Base-by-base conservation (phyloP, 2,888 invertebrate species). In the Brachyptera risi region DNA sequence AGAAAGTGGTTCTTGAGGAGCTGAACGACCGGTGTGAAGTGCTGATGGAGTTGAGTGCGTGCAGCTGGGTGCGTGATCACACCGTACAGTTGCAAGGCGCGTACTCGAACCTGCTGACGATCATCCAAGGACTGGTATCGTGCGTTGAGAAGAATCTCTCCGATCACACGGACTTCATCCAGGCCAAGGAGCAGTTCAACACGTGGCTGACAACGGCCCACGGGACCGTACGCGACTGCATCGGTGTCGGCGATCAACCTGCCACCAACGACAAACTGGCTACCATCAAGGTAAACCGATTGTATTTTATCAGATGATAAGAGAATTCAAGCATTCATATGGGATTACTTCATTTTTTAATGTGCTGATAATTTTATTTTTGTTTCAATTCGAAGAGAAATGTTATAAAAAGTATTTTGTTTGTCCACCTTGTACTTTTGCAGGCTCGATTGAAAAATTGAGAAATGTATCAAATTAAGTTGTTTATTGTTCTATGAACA, bases 141-240 rank as follows among this genome's bases (percentile, higher is more conserved):
- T 89, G 88, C 71, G 87, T 94, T 11, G 93, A 96, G 72, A 92
- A 93, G 78, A 92, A 91, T 73, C 78, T 96, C 0, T 89, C 91
- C 0, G 94, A 95, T 73, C 93, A 94, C 71, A 92, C 91, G 0
- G 93, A 95, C 72, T 94, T 95, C 74, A 80, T 92, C 5, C 91
- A 91, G 69, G 90, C 91, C 17, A 92, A 92, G 71, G 83, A 86
- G 63, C 88, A 91, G 68, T 80, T 95, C 68, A 87, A 90, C 66
- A 82, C 84, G 62, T 96, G 96, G 96, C 77, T 94, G 24, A 83
- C 85, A 60, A 83, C 85, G 37, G 90, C 92, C 26, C 88, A 89
- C 68, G 88, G 89, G 27, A 86, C 88, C 3, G 83, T 96, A 0
- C 87, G 89, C 70, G 88, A 89, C 66, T 94, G 93, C 68, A 82